These are phyloP conservation scores for Stegophylla sp. DNA, from an alignment of 2,888 invertebrate genomes.

Conservation along the genomic window DNA sequence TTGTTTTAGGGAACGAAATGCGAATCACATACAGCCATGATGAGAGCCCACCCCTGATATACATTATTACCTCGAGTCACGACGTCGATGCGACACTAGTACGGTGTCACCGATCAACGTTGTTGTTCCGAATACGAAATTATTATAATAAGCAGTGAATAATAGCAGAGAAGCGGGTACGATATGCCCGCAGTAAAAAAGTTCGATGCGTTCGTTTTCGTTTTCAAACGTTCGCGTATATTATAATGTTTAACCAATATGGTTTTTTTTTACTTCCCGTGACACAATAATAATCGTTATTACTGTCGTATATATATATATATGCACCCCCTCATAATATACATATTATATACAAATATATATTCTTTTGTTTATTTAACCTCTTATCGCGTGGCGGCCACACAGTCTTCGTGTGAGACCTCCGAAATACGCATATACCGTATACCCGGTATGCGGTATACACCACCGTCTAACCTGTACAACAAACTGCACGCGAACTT, in stretches of 20 bases:
- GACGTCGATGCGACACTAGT: too few relatives aligned
- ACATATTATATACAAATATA: too few relatives aligned
- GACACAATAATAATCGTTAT: slow-evolving; percentile 40
- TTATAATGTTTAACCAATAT: slow-evolving; percentile 39
- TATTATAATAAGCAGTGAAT: too few relatives aligned
- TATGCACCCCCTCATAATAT: neutral
- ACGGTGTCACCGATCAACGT: too few relatives aligned
- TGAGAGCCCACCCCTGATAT: too few relatives aligned
- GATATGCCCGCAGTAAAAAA: neutral
- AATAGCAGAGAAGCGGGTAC: too few relatives aligned
- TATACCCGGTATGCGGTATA: slow-evolving; percentile 7
- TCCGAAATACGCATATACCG: slow-evolving; percentile 7
- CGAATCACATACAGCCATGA: too few relatives aligned
- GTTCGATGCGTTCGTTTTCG: neutral
- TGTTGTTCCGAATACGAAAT: too few relatives aligned
- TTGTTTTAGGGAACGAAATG: too few relatives aligned
- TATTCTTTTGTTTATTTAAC: slow-evolving; percentile 15
- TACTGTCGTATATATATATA: slow-evolving; percentile 30
- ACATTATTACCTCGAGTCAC: too few relatives aligned
- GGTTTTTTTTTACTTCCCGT: slow-evolving; percentile 55
- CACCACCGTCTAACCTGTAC: too few relatives aligned
- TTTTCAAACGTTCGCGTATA: slow-evolving; percentile 36
- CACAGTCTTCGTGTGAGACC: slow-evolving; percentile 20
- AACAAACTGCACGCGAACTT: slow-evolving; percentile 44
- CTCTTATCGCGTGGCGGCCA: slow-evolving; percentile 54